Evolutionary conservation across 92 coral and sea anemone species (phyloP).

Genomic region (Ricordea florida): DNA sequence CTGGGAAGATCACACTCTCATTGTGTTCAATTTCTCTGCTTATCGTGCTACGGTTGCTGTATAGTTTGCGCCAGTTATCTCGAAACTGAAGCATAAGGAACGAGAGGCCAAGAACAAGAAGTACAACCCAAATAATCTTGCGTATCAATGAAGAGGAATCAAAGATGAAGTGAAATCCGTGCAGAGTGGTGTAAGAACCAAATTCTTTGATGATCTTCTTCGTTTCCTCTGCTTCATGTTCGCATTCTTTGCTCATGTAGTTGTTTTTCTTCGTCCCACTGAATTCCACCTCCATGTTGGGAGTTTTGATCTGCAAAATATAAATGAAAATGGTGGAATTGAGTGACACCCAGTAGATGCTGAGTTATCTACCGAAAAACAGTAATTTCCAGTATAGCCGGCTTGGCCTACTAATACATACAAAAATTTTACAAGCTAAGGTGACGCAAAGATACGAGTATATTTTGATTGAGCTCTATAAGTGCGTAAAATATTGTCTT

Average conservation of each 20-base stretch:
- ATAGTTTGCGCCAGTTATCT: conserved; percentile 16
- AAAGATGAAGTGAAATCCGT: conserved; percentile 64
- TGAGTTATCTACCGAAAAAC: no score
- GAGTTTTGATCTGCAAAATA: background rate
- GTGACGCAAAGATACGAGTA: no score
- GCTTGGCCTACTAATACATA: no score
- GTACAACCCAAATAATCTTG: conserved; percentile 45
- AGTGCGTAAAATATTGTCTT: no score
- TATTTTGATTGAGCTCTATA: no score
- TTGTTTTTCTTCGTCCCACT: background rate
- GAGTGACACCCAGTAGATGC: no score
- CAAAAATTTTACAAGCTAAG: no score
- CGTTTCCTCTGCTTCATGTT: conserved; percentile 10
- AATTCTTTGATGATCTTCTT: conserved; percentile 37
- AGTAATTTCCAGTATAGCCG: no score
- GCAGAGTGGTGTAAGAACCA: conserved; percentile 68
- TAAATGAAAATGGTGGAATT: no score
- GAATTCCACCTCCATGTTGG: conserved; percentile 12
- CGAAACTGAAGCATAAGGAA: conserved; percentile 47
- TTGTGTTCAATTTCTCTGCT: conserved; percentile 10
- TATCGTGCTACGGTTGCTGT: conserved; percentile 10
- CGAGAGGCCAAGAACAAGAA: conserved; percentile 21
- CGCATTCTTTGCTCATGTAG: background rate
- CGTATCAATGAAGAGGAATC: conserved; percentile 32
- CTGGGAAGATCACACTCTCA: conserved; percentile 42